Percentiles rank a stretch among this genome's conserved stretches.
Conservation (phyloP, 1,140 invertebrate species). For the Drosophila quadrilineata region DNA sequence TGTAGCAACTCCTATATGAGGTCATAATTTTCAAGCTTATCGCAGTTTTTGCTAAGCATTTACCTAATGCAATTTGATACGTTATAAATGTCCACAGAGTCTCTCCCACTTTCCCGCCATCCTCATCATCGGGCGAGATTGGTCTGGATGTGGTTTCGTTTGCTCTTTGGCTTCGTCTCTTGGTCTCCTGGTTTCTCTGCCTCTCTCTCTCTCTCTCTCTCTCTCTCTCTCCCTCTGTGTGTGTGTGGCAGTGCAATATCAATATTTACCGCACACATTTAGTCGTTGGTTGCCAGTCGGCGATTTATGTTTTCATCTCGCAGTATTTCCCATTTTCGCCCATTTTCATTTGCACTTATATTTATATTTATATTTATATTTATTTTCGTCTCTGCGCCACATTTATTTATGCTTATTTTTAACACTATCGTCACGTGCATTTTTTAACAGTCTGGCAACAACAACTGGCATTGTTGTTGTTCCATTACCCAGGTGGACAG, state of each 20-base stretch:
- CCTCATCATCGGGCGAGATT: no score
- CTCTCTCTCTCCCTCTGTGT: neutral
- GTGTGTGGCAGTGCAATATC: no score
- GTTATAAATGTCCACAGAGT: neutral
- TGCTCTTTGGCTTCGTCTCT: no score
- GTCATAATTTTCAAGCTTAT: constrained; percentile 6
- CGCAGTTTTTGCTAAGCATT: constrained; percentile 32
- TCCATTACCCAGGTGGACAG: constrained; percentile 12
- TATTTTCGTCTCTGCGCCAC: constrained; percentile 41
- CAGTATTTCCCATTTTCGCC: constrained; percentile 35
- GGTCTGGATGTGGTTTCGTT: no score
- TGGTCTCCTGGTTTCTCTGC: no score
- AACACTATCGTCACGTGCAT: constrained; percentile 57
- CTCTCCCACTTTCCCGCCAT: no score
- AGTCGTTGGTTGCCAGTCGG: constrained; percentile 41
- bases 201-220: no score
- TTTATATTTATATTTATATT: no score
- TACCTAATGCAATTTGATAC: constrained; percentile 58
- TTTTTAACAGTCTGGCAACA: constrained; percentile 23
- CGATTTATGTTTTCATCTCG: constrained; percentile 34
- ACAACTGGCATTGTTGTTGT: neutral
- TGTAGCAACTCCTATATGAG: no score
- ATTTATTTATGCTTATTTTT: constrained; percentile 66
- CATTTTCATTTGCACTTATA: constrained; percentile 64
- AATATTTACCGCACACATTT: constrained; percentile 71